phyloP scores from a whole-genome alignment of 2,797 vertebrate genomes.

The Microtus californicus region DNA sequence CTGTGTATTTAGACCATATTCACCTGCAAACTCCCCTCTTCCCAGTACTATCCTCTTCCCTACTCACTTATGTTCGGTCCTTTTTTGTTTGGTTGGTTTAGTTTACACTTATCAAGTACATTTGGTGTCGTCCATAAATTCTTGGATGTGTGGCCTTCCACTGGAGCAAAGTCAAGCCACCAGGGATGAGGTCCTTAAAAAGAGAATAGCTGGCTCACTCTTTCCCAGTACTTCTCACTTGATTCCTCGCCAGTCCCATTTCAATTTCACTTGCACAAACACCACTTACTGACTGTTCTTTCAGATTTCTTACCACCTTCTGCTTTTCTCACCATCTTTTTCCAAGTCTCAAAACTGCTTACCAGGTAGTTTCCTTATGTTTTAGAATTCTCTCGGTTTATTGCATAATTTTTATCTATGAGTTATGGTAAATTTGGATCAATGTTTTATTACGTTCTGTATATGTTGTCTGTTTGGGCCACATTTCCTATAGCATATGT shows the following conservation, averaged over 20 bases:
- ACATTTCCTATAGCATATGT: background rate
- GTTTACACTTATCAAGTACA: background rate
- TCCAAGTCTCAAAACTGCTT: background rate
- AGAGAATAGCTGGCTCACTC: background rate
- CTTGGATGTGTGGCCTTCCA: background rate
- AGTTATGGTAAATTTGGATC: background rate
- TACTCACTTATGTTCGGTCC: too few relatives aligned
- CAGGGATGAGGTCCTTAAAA: background rate
- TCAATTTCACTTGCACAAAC: background rate
- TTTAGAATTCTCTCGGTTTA: background rate
- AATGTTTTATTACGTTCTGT: background rate
- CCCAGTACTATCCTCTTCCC: background rate
- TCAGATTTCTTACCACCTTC: background rate
- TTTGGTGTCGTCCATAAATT: background rate
- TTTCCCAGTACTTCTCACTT: background rate
- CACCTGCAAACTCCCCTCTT: too few relatives aligned
- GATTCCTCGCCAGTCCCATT: background rate
- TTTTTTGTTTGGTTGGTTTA: background rate
- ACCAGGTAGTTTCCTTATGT: background rate
- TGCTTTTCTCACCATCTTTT: background rate
- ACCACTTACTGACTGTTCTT: fast-evolving
- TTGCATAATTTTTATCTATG: background rate
- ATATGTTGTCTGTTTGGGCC: background rate
- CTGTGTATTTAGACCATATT: background rate
- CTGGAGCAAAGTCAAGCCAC: background rate